Percentiles rank a stretch among this genome's conserved stretches.
Evolutionary conservation across 1,140 invertebrate genomes (phyloP).

Genomic region (Laupala kohalensis): DNA sequence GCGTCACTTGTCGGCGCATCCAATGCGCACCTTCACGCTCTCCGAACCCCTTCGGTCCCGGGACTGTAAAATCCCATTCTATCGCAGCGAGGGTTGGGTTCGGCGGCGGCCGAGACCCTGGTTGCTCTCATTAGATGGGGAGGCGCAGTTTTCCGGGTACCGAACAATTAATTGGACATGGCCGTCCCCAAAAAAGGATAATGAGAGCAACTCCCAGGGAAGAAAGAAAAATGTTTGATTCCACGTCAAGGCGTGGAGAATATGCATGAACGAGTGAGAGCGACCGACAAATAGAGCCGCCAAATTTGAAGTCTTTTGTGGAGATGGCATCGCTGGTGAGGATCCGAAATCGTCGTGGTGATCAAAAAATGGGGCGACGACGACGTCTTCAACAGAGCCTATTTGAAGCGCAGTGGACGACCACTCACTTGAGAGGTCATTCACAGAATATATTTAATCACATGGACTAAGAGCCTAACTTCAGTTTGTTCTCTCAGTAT

Average conservation of each 20-base stretch:
- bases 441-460: too few relatives aligned
- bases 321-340: neutral
- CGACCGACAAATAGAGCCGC: neutral
- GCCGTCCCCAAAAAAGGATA: neutral
- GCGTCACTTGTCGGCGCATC: neutral
- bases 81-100: neutral
- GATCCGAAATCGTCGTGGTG: neutral
- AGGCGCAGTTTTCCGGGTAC: neutral
- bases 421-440: too few relatives aligned
- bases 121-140: neutral
- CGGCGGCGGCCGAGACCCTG: neutral
- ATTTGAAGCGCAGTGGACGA: too few relatives aligned
- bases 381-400: neutral
- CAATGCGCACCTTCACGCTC: conserved; percentile 4
- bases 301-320: neutral
- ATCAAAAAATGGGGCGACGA: neutral
- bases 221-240: neutral
- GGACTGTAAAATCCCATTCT: conserved; percentile 1
- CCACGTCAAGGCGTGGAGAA: neutral
- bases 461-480: too few relatives aligned
- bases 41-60: neutral
- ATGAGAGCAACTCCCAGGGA: neutral
- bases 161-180: conserved; percentile 4
- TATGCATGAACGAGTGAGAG: neutral
- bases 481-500: too few relatives aligned